Base-by-base conservation (phyloP, 1,140 invertebrate genomes). In the Oedothorax gibbosus region DNA sequence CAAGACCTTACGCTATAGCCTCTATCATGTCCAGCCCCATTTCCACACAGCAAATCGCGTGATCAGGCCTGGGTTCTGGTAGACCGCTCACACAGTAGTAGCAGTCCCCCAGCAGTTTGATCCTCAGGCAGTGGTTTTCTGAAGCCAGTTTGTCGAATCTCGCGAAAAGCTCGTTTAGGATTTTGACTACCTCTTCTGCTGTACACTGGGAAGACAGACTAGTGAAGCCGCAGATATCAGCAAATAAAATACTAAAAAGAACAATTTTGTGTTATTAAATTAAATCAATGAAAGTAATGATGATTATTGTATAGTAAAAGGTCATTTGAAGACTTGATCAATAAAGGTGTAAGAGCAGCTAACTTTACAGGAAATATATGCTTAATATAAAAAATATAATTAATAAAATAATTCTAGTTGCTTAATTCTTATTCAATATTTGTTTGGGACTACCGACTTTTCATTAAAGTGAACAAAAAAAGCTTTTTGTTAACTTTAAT, bases 21-120 rank as follows among this genome's bases (percentile, higher is more conserved):
- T 98, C 96, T 88, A 98, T 98, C 96, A 98, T 98, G 90, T 98
- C 96, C 60, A 98, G 91, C 21, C 96, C 97, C 96, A 98, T 98
- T 91, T 98, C 96, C 0, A 98, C 96, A 88, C 96, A 97, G 91
- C 96, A 97, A 86, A 96, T 95, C 84, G 96, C 96, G 88, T 98
- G 96, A 92, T 98, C 96, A 53, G 94, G 93, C 68, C 96, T 91
- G 0, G 96, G 93, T 89, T 97, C 96, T 0, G 96, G 96, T 69
- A 98, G 91, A 7, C 96, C 96, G 11, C 94, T 95, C 14, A 98
- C 96, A 90, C 96, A 98, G 91, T 98, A 98, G 90, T 98, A 98
- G 91, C 97, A 98, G 91, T 98, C 97, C 4, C 97, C 96, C 4
- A 98, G 92, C 20, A 98, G 92, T 91, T 98, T 97, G 89, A 98